Conservation (phyloP, 2,113 vertebrate species). For the Grammomys dolichurus region DNA sequence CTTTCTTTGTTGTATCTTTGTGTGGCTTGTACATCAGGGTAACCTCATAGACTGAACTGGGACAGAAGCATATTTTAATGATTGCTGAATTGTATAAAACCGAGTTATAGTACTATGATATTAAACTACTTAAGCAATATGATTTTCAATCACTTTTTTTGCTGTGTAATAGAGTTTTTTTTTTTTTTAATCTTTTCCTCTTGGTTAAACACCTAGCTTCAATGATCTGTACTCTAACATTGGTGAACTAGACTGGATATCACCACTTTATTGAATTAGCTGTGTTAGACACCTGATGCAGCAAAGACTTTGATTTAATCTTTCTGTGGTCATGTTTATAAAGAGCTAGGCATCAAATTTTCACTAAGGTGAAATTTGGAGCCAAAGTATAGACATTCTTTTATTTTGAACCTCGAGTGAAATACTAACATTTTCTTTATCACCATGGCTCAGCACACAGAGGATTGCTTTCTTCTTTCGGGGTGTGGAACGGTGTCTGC, state of each 20-base stretch:
- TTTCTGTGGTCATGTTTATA: background rate
- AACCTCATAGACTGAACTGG: background rate
- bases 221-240: slow-evolving; percentile 32
- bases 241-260: slow-evolving; percentile 27
- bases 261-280: slow-evolving; percentile 17
- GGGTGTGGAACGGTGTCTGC: background rate
- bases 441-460: background rate
- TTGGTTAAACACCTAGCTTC: slow-evolving; percentile 43
- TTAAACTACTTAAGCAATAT: slow-evolving; percentile 14
- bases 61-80: background rate
- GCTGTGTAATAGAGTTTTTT: background rate
- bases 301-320: background rate
- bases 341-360: background rate
- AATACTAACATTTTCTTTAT: background rate
- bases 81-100: background rate
- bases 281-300: background rate
- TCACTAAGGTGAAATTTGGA: background rate
- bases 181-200: slow-evolving; percentile 2
- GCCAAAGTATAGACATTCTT: background rate
- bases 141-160: background rate
- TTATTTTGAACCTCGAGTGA: background rate
- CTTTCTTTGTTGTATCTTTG: background rate
- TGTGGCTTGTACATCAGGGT: background rate
- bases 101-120: background rate
- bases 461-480: background rate